These are phyloP conservation scores for Meta bourneti DNA, from an alignment of 2,888 invertebrate genomes.

Conservation along the genomic window DNA sequence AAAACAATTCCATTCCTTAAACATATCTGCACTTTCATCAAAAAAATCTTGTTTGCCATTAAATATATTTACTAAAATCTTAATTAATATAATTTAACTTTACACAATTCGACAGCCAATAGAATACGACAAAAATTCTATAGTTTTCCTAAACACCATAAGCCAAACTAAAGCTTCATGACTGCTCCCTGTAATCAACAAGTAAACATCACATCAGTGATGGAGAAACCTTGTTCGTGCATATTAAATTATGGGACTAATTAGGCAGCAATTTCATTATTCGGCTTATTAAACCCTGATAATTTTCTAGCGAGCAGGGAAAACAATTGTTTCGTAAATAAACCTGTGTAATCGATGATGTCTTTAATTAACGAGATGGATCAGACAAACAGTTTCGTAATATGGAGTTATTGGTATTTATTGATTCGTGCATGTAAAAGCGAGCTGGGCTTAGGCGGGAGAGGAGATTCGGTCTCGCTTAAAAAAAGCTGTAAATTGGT, in stretches of 20 bases:
- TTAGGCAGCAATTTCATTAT: neutral
- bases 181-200: too few species aligned
- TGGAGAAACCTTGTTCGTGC: neutral
- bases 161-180: too few species aligned
- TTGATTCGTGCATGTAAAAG: neutral
- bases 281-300: neutral
- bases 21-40: too few species aligned
- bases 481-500: too few species aligned
- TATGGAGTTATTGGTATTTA: neutral
- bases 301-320: neutral
- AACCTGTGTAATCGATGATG: neutral
- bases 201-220: neutral
- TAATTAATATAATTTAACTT: too few species aligned
- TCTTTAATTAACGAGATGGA: conserved; percentile 1
- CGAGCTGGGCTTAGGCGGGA: neutral
- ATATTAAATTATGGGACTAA: neutral
- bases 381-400: neutral
- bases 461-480: too few species aligned
- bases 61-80: too few species aligned
- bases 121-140: too few species aligned
- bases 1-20: too few species aligned
- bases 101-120: too few species aligned
- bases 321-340: neutral
- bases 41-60: too few species aligned
- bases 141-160: too few species aligned